Conservation (phyloP, 2,888 invertebrate species). For the Amiota mariae region DNA sequence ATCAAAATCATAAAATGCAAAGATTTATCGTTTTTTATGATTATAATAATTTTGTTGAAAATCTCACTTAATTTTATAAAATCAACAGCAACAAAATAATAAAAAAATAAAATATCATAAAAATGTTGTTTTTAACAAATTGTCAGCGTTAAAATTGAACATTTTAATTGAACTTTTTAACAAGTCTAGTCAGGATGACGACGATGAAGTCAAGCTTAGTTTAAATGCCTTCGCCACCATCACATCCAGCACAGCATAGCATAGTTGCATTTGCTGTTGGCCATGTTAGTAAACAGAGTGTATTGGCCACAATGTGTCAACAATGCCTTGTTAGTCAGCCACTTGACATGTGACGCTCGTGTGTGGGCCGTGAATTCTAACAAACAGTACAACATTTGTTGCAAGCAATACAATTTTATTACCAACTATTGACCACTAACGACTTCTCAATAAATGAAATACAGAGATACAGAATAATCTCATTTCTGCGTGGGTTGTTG, state of each 20-base stretch:
- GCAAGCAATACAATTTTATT: conserved; percentile 51
- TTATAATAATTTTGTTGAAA: background rate
- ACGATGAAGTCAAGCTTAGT: conserved; percentile 17
- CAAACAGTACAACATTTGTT: conserved; percentile 24
- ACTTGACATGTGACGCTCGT: conserved; percentile 45
- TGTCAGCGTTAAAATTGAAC: background rate
- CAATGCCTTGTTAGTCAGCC: conserved; percentile 66
- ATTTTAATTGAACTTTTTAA: conserved; percentile 28
- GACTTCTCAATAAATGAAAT: background rate
- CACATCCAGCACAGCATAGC: conserved; percentile 32
- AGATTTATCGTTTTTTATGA: background rate
- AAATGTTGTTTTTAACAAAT: background rate
- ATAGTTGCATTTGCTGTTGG: conserved; percentile 46
- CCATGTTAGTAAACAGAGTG: too few relatives aligned
- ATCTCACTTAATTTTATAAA: too few relatives aligned
- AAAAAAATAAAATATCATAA: background rate
- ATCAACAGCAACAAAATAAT: background rate
- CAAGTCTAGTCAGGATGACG: conserved; percentile 15
- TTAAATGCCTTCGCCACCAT: background rate
- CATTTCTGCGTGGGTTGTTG: conserved; percentile 50
- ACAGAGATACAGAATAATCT: too few relatives aligned
- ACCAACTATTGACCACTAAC: background rate
- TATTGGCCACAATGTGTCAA: conserved; percentile 58
- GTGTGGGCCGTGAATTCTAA: conserved; percentile 49
- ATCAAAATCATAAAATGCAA: background rate